A percentile compares a stretch with the other conserved stretches of the same genome.
Evolutionary conservation across 2,113 vertebrate genomes (phyloP).

Genomic region (Oenanthe melanoleuca): DNA sequence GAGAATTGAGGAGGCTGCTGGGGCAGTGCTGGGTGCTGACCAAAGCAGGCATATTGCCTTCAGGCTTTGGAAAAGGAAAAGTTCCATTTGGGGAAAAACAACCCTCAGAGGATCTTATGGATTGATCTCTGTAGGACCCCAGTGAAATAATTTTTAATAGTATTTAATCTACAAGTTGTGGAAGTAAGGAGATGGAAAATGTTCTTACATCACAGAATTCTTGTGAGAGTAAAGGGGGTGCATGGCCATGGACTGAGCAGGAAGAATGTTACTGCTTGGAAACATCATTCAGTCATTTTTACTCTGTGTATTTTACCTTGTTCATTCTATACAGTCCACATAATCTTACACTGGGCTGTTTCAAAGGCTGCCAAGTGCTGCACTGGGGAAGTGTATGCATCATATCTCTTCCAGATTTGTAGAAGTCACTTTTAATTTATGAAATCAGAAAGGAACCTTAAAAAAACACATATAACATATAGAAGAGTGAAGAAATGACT

Average conservation of each 20-base stretch:
- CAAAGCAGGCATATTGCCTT: background rate
- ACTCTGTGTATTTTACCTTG: background rate
- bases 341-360: background rate
- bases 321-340: rapidly evolving
- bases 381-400: background rate
- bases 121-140: background rate
- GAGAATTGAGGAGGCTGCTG: background rate
- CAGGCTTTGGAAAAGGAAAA: background rate
- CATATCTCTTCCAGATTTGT: background rate
- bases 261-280: background rate
- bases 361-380: background rate
- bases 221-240: background rate
- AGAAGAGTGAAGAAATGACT: background rate
- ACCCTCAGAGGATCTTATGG: background rate
- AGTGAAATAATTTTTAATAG: background rate
- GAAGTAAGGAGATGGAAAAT: background rate
- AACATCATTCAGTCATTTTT: background rate
- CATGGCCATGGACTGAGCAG: background rate
- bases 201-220: background rate
- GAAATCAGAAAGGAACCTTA: background rate
- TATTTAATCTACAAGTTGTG: background rate
- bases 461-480: background rate
- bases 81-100: background rate
- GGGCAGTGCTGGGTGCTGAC: background rate
- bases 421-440: background rate